phyloP scores from a whole-genome alignment of 2,888 invertebrate species.

The Agrilus mali region DNA sequence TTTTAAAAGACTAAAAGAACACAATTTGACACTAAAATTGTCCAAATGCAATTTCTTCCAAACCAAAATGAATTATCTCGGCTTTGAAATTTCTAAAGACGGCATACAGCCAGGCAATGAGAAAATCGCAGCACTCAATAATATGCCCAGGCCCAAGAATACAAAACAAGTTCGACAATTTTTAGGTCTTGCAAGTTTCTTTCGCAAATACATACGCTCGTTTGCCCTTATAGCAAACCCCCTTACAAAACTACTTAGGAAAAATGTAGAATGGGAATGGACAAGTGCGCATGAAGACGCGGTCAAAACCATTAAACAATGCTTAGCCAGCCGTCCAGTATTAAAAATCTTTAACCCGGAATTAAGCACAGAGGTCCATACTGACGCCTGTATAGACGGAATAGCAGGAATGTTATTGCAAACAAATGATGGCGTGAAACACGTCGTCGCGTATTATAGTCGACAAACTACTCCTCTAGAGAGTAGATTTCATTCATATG shows the following conservation, averaged over 20 bases:
- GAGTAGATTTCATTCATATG: conserved; percentile 3
- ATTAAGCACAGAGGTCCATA: conserved; percentile 3
- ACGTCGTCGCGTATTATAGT: conserved; percentile 2
- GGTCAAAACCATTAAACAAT: neutral
- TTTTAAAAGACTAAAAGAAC: conserved; percentile 3
- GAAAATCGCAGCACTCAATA: conserved; percentile 3
- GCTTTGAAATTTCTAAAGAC: conserved; percentile 6
- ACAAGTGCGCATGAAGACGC: neutral
- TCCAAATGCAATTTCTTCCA: conserved; percentile 10
- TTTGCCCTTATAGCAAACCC: neutral
- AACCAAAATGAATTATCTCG: too few species aligned
- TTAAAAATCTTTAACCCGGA: conserved; percentile 3
- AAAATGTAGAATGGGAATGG: neutral
- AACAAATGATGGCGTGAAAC: neutral
- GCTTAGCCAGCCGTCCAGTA: conserved; percentile 1
- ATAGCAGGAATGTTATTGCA: conserved; percentile 2
- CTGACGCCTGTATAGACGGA: conserved; percentile 2
- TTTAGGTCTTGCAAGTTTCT: conserved; percentile 1
- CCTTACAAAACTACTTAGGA: neutral
- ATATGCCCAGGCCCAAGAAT: conserved; percentile 4
- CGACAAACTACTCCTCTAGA: conserved; percentile 1
- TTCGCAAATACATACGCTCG: neutral
- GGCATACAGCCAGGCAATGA: conserved; percentile 1
- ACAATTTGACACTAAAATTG: conserved; percentile 8
- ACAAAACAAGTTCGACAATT: conserved; percentile 7